A percentile compares a stretch with the other conserved stretches of the same genome.
phyloP scores from a whole-genome alignment of 2,888 invertebrate species.

The Scaptomyza cyrtandrae region DNA sequence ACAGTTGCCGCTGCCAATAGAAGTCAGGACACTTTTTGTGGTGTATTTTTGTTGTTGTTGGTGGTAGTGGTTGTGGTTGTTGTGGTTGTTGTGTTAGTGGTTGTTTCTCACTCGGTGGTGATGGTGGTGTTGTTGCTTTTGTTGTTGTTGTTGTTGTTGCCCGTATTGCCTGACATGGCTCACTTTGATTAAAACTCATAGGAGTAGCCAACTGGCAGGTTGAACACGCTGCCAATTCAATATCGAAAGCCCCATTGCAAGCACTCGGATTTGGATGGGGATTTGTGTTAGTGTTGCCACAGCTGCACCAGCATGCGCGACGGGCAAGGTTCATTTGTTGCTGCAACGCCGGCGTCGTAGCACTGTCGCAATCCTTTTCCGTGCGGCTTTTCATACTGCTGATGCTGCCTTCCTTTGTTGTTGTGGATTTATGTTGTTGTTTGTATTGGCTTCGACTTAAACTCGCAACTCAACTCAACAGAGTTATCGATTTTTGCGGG shows the following conservation, averaged over 20 bases:
- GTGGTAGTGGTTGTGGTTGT: slow-evolving; percentile 53
- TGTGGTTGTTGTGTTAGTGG: slow-evolving; percentile 58
- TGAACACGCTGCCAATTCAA: slow-evolving; percentile 20
- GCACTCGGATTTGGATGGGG: not conserved
- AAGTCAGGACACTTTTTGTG: slow-evolving; percentile 8
- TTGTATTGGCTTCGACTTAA: slow-evolving; percentile 39
- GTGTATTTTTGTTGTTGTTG: slow-evolving; percentile 18
- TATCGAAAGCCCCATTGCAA: slow-evolving; percentile 71
- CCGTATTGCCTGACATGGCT: slow-evolving; percentile 7
- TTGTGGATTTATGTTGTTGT: slow-evolving; percentile 46
- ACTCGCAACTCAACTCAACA: slow-evolving; percentile 39
- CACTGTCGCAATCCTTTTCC: slow-evolving; percentile 77
- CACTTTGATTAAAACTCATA: slow-evolving; percentile 43
- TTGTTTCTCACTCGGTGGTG: slow-evolving; percentile 3
- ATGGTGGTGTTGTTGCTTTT: slow-evolving; percentile 49
- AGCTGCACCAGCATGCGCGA: slow-evolving; percentile 87
- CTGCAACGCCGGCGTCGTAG: slow-evolving; percentile 85
- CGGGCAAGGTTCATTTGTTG: slow-evolving; percentile 89
- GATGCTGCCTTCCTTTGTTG: slow-evolving; percentile 23
- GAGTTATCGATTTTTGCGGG: slow-evolving; percentile 51
- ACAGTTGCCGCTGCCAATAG: slow-evolving; percentile 42
- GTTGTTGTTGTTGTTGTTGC: not conserved
- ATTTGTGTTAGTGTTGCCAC: not conserved
- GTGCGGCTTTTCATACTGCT: slow-evolving; percentile 58
- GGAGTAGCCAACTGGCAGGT: slow-evolving; percentile 44